Evolutionary conservation across 1,140 invertebrate species (phyloP), one percentile per base, ranked within the genome.

Genomic region (Aradophagus sp.): DNA sequence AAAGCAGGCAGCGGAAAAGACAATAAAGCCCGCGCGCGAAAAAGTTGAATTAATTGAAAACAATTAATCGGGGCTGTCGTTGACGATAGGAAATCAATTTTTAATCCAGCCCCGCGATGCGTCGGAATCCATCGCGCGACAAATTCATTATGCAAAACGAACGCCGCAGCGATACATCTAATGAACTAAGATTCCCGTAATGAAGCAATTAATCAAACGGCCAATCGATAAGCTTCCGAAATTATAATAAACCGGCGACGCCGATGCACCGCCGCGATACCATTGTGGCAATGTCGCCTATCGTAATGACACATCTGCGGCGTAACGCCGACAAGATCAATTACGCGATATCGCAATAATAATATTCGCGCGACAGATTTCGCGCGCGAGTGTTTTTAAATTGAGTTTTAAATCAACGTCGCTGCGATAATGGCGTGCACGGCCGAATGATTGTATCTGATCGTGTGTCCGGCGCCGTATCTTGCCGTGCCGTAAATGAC

Each of bases 181-280:
- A 61, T 68, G 65, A 68, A 68, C 26, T 68, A 68, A 68, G 65
- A 68, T 68, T 68, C 41, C 48, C 47, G 47, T 68, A 68, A 68
- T 68, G 55, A 68, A 68, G 55, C 48, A 68, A 68, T 68, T 68
- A 68, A 61, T 68, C 65, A 61, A 12, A 2, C 41, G 0, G n/a
- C n/a, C n/a, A 59, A 53, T 61, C 55, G 65, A 68, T 68, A 68
- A 61, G 47, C 1, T 44, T n/a, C n/a, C 38, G 26, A 67, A 67
- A 68, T 68, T 47, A 68, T 59, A 68, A 59, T 68, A 59, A 53
- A 68, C 27, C 53, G 15, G 13, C 11, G 19, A 34, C 55, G 6
- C 45, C 35, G 47, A 68, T 59, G 59, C 41, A 36, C 36, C 20
- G 14, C 38, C 15, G 39, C 26, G 34, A 34, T 47, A 53, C 53